These are phyloP conservation scores for Orgyia antiqua DNA, from an alignment of 2,888 invertebrate genomes.

Conservation along the genomic window DNA sequence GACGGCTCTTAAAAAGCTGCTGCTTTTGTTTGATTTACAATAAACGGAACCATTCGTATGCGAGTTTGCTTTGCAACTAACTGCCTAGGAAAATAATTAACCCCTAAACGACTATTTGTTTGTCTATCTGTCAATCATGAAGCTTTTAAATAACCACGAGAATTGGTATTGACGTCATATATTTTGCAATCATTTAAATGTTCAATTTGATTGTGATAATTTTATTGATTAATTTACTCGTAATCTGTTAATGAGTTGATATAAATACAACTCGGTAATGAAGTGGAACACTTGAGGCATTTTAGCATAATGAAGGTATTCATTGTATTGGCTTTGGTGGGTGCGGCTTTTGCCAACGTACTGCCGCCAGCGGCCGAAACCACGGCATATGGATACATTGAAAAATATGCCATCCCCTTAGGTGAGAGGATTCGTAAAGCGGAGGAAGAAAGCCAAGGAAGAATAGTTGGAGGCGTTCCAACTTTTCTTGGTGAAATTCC, in stretches of 20 bases:
- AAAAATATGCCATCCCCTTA: neutral
- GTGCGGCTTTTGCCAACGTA: neutral
- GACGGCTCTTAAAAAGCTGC: no score
- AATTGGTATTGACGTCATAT: no score
- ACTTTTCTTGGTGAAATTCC: neutral
- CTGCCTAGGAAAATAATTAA: no score
- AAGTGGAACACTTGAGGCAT: no score
- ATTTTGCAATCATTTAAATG: no score
- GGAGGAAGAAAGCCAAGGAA: neutral
- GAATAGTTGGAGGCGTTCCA: slow-evolving; percentile 1
- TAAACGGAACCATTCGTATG: no score
- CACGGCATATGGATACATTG: neutral
- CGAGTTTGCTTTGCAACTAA: no score
- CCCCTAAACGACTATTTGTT: no score
- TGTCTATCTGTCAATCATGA: no score
- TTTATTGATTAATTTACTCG: neutral
- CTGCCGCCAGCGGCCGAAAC: neutral
- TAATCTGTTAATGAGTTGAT: neutral
- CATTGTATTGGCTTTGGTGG: slow-evolving; percentile 1
- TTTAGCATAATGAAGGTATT: slow-evolving; percentile 2
- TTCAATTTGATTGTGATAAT: no score
- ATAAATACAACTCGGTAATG: neutral
- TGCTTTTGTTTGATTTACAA: no score
- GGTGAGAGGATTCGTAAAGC: slow-evolving; percentile 2
- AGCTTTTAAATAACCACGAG: no score